These are phyloP conservation scores for Gadus macrocephalus DNA, from an alignment of 2,113 vertebrate genomes.

Conservation along the genomic window DNA sequence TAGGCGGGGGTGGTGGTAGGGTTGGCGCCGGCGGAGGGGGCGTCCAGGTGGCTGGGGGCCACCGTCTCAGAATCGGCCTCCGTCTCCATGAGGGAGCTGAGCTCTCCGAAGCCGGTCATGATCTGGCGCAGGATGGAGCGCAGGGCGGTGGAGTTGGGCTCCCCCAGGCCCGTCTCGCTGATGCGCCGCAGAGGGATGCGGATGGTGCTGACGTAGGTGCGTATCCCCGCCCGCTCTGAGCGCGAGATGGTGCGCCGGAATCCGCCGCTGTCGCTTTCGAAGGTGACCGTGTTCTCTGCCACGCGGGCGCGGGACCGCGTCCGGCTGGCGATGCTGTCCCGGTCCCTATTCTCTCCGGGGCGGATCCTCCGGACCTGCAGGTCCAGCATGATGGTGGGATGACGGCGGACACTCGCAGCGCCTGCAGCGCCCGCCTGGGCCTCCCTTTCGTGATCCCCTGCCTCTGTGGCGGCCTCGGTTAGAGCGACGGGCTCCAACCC, in stretches of 20 bases:
- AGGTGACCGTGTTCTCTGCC: slow-evolving; percentile 84
- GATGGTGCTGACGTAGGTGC: slow-evolving; percentile 90
- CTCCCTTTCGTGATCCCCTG: slow-evolving; percentile 74
- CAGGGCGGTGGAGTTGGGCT: slow-evolving; percentile 86
- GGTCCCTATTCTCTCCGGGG: slow-evolving; percentile 85
- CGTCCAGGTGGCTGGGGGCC: slow-evolving; percentile 51
- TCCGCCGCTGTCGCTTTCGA: slow-evolving; percentile 88
- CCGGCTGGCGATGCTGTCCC: slow-evolving; percentile 88
- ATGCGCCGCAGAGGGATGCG: slow-evolving; percentile 86
- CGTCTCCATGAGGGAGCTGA: slow-evolving; percentile 90
- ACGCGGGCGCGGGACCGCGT: slow-evolving; percentile 86
- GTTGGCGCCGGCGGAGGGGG: slow-evolving; percentile 31
- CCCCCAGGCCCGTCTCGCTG: slow-evolving; percentile 84
- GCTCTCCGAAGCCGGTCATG: slow-evolving; percentile 91
- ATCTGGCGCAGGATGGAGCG: slow-evolving; percentile 91
- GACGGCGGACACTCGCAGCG: slow-evolving; percentile 70
- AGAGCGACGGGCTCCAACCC: slow-evolving; percentile 55
- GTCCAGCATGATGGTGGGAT: slow-evolving; percentile 89
- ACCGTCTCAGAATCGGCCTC: slow-evolving; percentile 80
- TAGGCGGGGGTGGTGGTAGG: slow-evolving; percentile 28
- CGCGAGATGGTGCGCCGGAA: slow-evolving; percentile 87
- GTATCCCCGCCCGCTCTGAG: slow-evolving; percentile 84
- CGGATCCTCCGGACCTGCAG: slow-evolving; percentile 89
- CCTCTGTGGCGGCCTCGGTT: slow-evolving; percentile 66
- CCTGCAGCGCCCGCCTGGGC: slow-evolving; percentile 61